These are phyloP conservation scores for Myotis pilosus DNA, from an alignment of 2,797 vertebrate genomes.

Conservation along the genomic window DNA sequence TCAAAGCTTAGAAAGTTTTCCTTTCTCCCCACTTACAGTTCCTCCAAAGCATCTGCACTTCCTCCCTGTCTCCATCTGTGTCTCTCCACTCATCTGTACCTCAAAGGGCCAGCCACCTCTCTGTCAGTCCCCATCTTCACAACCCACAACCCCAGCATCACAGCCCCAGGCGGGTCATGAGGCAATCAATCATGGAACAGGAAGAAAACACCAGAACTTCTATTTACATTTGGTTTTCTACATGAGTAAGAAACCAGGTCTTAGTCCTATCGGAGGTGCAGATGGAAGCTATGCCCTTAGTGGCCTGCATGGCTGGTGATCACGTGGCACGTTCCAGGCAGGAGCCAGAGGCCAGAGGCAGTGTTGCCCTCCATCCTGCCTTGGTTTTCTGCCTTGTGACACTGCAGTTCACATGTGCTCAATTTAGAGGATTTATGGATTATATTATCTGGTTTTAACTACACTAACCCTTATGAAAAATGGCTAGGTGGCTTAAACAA, in stretches of 20 bases:
- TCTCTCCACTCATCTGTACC: not conserved
- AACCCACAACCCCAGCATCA: not conserved
- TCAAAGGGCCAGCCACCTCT: not conserved
- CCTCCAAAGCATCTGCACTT: not conserved
- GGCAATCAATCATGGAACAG: not conserved
- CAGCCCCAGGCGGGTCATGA: rapidly evolving
- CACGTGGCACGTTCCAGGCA: not conserved
- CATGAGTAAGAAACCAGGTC: not conserved
- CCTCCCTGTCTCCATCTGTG: not conserved
- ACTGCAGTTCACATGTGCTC: not conserved
- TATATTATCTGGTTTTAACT: conserved; percentile 23
- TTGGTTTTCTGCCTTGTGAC: not conserved
- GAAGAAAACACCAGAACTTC: not conserved
- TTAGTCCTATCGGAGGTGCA: not conserved
- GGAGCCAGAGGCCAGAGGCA: not conserved
- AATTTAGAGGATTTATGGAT: conserved; percentile 16
- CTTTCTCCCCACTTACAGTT: not conserved
- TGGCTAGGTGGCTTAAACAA: not conserved
- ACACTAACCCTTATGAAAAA: not conserved
- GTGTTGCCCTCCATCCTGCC: not conserved
- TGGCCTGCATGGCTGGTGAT: not conserved
- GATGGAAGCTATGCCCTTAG: not conserved
- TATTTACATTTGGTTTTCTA: not conserved
- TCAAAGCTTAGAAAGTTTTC: not conserved
- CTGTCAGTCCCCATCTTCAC: not conserved